Percentiles rank a stretch among this genome's conserved stretches.
phyloP scores from a whole-genome alignment of 2,797 vertebrate species.

The Anableps anableps region DNA sequence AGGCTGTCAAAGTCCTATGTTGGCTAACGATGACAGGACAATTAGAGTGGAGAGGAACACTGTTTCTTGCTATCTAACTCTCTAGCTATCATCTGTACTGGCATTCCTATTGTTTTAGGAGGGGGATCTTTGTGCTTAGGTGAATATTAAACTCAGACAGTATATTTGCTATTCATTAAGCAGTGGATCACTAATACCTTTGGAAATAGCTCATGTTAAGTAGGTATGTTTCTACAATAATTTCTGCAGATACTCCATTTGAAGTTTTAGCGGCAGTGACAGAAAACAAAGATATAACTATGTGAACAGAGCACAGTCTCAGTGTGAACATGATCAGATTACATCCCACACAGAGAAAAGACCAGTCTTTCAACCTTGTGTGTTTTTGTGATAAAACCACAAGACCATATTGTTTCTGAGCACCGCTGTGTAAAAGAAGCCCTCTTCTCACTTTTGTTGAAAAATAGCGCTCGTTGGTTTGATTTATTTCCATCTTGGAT shows the following conservation, averaged over 20 bases:
- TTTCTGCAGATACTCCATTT: conserved; percentile 13
- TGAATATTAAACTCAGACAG: conserved; percentile 20
- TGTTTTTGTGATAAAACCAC: conserved; percentile 34
- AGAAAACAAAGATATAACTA: not conserved
- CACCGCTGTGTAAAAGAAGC: conserved; percentile 27
- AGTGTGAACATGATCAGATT: conserved; percentile 17
- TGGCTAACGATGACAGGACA: conserved; percentile 74
- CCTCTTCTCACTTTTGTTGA: conserved; percentile 49
- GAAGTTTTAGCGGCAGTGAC: conserved; percentile 3
- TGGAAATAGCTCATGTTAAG: conserved; percentile 24
- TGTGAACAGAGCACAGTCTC: conserved; percentile 5
- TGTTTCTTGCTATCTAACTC: conserved; percentile 38
- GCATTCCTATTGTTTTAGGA: conserved; percentile 32
- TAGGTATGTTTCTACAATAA: conserved; percentile 14
- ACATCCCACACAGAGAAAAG: conserved; percentile 21
- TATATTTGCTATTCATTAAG: conserved; percentile 15
- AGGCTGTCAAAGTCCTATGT: conserved; percentile 65
- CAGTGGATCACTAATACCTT: conserved; percentile 19
- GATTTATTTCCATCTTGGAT: conserved; percentile 67
- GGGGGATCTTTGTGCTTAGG: conserved; percentile 4
- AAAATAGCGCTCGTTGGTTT: conserved; percentile 65
- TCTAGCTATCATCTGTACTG: conserved; percentile 43
- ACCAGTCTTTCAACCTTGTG: conserved; percentile 23
- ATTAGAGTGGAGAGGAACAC: conserved; percentile 60
- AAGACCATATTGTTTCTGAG: conserved; percentile 46